Conservation (phyloP, 2,888 invertebrate genomes). For the Maniola hyperantus region DNA sequence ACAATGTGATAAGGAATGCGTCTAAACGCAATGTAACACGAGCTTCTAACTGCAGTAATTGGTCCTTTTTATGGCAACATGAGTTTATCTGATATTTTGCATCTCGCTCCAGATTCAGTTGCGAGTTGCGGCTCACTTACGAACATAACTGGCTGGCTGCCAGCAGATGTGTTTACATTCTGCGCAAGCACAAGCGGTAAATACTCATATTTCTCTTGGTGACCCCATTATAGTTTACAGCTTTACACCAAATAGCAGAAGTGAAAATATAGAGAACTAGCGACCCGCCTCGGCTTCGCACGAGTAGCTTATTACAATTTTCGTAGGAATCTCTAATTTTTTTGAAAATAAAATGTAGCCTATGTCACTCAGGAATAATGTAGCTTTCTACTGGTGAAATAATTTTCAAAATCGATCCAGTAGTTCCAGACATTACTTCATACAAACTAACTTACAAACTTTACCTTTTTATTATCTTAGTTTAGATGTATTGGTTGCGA, state of each 20-base stretch:
- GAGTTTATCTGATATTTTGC: slow-evolving; percentile 20
- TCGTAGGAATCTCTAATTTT: too few species aligned
- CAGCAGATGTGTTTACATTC: slow-evolving; percentile 30
- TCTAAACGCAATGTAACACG: neutral
- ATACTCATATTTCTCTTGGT: slow-evolving; percentile 20
- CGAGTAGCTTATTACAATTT: too few species aligned
- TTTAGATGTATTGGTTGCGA: neutral
- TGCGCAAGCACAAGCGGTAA: slow-evolving; percentile 25
- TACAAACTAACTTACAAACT: too few species aligned
- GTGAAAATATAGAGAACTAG: neutral
- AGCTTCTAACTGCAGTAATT: slow-evolving; percentile 9
- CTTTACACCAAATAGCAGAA: slow-evolving; percentile 3
- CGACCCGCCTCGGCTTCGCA: too few species aligned
- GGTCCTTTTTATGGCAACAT: slow-evolving; percentile 13
- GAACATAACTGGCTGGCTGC: slow-evolving; percentile 26
- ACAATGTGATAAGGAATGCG: too few species aligned
- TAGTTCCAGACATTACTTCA: too few species aligned
- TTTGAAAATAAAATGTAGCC: too few species aligned
- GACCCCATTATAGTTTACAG: slow-evolving; percentile 14
- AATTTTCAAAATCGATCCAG: too few species aligned
- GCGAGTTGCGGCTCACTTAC: slow-evolving; percentile 27
- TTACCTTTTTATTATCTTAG: too few species aligned
- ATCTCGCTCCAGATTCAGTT: slow-evolving; percentile 23
- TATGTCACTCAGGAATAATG: too few species aligned
- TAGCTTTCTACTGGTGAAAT: too few species aligned